A percentile compares a stretch with the other conserved stretches of the same genome.
Conservation (phyloP, 1,140 invertebrate species). For the Microplitis demolitor region DNA sequence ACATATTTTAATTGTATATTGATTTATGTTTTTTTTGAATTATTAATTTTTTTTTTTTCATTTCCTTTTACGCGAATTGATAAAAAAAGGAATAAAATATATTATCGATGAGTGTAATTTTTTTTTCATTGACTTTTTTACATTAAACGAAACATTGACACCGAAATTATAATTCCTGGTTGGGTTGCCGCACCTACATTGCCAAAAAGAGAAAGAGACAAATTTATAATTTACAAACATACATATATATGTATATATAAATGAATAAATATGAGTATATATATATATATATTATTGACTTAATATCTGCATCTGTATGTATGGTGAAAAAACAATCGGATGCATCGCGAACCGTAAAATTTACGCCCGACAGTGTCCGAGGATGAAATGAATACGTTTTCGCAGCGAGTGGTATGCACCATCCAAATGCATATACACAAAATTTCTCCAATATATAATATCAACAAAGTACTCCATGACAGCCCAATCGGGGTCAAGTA, state of each 20-base stretch:
- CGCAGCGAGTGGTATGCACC: conserved; percentile 9
- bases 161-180: conserved; percentile 21
- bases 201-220: conserved; percentile 14
- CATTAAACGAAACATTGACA: conserved; percentile 14
- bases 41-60: no score
- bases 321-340: not conserved
- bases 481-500: conserved; percentile 27
- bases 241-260: not conserved
- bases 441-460: conserved; percentile 17
- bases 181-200: conserved; percentile 9
- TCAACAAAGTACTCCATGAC: conserved; percentile 13
- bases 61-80: no score
- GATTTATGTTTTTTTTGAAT: no score
- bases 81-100: not conserved
- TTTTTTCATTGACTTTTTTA: not conserved
- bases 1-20: no score
- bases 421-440: not conserved
- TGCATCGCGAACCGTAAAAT: conserved; percentile 8
- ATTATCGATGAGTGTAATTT: not conserved
- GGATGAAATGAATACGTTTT: conserved; percentile 15
- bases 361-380: conserved; percentile 8
- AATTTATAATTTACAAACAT: not conserved
- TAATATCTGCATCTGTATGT: not conserved
- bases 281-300: not conserved
- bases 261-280: not conserved